Conservation (phyloP, 1,140 invertebrate genomes). For the Sinonovacula constricta region DNA sequence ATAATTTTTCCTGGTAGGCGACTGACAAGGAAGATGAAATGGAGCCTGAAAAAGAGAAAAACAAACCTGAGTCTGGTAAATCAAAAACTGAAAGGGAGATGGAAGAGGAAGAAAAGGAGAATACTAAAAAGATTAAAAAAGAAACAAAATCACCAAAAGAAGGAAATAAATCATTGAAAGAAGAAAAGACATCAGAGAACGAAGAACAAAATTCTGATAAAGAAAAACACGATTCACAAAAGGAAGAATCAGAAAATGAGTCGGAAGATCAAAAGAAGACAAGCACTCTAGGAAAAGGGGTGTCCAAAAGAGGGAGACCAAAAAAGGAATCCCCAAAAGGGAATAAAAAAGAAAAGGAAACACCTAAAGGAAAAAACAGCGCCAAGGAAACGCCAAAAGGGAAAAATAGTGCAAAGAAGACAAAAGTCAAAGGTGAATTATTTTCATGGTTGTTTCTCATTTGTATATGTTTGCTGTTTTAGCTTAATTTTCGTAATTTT, state of each 20-base stretch:
- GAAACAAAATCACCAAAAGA: no score
- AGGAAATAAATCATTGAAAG: background rate
- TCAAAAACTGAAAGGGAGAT: background rate
- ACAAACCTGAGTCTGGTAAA: background rate
- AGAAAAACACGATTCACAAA: slow-evolving; percentile 7
- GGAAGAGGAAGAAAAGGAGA: background rate
- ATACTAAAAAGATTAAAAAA: no score
- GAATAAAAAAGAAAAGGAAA: slow-evolving; percentile 24
- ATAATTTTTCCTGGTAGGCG: no score
- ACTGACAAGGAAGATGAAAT: no score
- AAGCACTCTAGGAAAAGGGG: slow-evolving; percentile 24
- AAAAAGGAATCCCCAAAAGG: slow-evolving; percentile 26
- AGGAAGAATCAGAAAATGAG: background rate
- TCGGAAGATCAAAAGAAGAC: slow-evolving; percentile 24
- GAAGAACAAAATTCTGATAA: no score
- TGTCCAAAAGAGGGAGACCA: slow-evolving; percentile 24
- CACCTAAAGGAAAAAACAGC: slow-evolving; percentile 35
- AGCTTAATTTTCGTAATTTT: background rate
- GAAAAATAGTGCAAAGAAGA: no score
- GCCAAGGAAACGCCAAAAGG: background rate
- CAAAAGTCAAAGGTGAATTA: no score
- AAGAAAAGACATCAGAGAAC: background rate
- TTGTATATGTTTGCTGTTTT: background rate
- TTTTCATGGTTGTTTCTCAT: background rate
- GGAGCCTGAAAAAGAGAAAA: no score